Conservation (phyloP, 2,113 vertebrate genomes). For the Amia ocellicauda region DNA sequence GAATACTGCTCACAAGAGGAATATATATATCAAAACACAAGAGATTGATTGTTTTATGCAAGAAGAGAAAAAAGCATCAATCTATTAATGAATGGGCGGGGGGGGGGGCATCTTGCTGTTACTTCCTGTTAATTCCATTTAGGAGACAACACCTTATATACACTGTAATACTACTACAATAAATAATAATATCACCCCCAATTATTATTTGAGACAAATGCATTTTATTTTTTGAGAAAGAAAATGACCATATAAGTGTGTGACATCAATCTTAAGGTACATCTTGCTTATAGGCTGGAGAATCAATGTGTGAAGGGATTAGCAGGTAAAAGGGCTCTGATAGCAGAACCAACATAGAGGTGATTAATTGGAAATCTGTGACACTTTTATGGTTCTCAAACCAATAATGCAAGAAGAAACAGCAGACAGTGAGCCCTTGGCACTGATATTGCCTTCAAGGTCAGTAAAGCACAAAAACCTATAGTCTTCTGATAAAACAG, state of each 20-base stretch:
- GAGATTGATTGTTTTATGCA: too few relatives aligned
- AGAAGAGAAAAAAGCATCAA: too few relatives aligned
- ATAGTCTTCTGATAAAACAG: conserved; percentile 36
- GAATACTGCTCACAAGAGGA: too few relatives aligned
- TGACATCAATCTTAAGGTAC: conserved; percentile 35
- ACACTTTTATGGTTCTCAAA: conserved; percentile 43
- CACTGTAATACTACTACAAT: too few relatives aligned
- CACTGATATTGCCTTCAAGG: conserved; percentile 40
- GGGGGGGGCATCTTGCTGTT: too few relatives aligned
- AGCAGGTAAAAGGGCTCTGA: conserved; percentile 10
- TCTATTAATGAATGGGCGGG: too few relatives aligned
- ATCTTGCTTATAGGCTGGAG: conserved; percentile 22
- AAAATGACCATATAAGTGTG: background rate
- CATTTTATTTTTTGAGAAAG: conserved; percentile 24
- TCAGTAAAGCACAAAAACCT: conserved; percentile 34
- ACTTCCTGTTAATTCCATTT: too few relatives aligned
- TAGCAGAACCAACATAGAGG: conserved; percentile 31
- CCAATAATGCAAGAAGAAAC: conserved; percentile 36
- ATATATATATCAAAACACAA: too few relatives aligned
- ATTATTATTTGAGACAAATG: conserved; percentile 34
- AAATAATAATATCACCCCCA: too few relatives aligned
- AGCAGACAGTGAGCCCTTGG: conserved; percentile 31
- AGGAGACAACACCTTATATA: conserved; percentile 39
- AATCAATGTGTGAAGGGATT: conserved; percentile 22
- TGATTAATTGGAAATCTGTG: conserved; percentile 38